Percentiles rank a stretch among this genome's conserved stretches.
Evolutionary conservation across 23 tunicate genomes (phyloP).

Genomic region (Botrylloides violaceus): DNA sequence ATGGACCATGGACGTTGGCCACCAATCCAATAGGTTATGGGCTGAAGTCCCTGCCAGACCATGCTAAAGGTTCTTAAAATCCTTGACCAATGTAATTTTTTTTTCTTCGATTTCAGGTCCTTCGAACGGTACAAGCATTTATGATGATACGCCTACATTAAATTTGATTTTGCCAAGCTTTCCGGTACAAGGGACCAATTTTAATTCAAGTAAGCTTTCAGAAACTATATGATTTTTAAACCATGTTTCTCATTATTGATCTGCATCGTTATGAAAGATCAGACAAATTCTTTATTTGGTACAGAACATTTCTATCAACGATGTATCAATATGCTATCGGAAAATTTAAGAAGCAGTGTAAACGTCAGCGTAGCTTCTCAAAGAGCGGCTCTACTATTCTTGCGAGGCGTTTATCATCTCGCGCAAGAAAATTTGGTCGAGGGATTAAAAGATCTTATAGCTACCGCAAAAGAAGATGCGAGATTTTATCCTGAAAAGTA

Average conservation of each 20-base stretch:
- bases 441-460: constrained; percentile 62
- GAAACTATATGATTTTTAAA: background rate
- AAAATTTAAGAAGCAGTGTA: constrained; percentile 3
- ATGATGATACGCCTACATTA: background rate
- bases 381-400: constrained; percentile 42
- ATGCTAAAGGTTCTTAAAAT: no score
- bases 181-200: constrained; percentile 64
- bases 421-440: constrained; percentile 22
- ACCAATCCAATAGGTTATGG: no score
- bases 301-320: constrained; percentile 58
- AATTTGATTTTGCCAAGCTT: constrained; percentile 25
- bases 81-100: no score
- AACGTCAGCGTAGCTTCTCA: background rate
- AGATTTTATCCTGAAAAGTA: constrained; percentile 54
- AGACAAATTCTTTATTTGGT: background rate
- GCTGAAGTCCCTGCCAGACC: no score
- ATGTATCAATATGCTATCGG: constrained; percentile 29
- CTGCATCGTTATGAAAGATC: background rate
- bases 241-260: background rate
- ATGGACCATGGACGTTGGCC: no score
- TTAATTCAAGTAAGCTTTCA: constrained; percentile 49
- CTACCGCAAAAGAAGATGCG: constrained; percentile 61
- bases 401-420: constrained; percentile 43
- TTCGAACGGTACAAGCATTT: background rate
- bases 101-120: background rate